These are phyloP conservation scores for Salvelinus sp. DNA, from an alignment of 2,113 vertebrate species.

Conservation along the genomic window DNA sequence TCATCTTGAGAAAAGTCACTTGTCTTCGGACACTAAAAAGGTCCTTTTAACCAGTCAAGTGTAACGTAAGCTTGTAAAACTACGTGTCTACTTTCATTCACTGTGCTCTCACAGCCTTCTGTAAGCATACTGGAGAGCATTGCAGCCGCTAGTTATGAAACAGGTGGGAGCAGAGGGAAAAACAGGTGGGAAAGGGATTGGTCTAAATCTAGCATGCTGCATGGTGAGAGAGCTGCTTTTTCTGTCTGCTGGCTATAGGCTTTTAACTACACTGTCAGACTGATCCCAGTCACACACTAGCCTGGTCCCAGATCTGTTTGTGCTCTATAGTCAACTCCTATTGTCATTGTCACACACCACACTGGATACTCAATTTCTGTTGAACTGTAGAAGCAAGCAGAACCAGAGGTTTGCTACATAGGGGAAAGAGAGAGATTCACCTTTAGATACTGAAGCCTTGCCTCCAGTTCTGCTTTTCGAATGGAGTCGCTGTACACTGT, in stretches of 20 bases:
- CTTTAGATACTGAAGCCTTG: conserved; percentile 93
- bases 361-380: neutral
- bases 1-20: conserved; percentile 30
- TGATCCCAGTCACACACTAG: neutral
- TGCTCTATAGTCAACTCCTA: too few species aligned
- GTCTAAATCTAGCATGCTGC: conserved; percentile 30
- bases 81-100: conserved; percentile 28
- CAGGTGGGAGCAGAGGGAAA: conserved; percentile 62
- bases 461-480: conserved; percentile 88
- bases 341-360: too few species aligned
- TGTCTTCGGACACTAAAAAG: conserved; percentile 46
- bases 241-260: neutral
- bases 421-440: conserved; percentile 59
- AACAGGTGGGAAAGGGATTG: conserved; percentile 13
- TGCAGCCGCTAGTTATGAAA: conserved; percentile 37
- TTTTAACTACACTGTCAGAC: neutral
- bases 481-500: conserved; percentile 88
- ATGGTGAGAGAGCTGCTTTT: conserved; percentile 19
- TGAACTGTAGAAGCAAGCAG: neutral
- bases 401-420: neutral
- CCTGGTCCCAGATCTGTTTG: neutral
- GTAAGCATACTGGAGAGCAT: conserved; percentile 19
- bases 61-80: conserved; percentile 22
- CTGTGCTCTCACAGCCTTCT: conserved; percentile 15
- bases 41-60: conserved; percentile 11